Evolutionary conservation across 2,888 invertebrate species (phyloP), one percentile per base, ranked within the genome.

Genomic region (Lepeophtheirus nordmannii): DNA sequence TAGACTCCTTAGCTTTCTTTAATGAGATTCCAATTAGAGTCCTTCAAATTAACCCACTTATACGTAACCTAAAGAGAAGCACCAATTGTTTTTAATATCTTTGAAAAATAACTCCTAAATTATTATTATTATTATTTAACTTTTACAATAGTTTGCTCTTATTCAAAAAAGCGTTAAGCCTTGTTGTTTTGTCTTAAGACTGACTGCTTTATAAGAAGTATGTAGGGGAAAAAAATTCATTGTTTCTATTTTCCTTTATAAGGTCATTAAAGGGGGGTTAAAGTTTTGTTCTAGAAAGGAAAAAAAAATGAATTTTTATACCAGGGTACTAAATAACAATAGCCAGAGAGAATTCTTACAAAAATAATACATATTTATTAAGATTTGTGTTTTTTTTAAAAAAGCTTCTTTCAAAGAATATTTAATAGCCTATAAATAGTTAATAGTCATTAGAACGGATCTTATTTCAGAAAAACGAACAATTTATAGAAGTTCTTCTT

Each of bases 21-120:
- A 46, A 46, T 46, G 53, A 46, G 53, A 46, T 46, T 46, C 53
- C 53, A 46, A 46, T 46, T 46, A 46, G 53, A 46, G 53, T 5
- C n/a, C 53, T 46, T 46, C 53, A 46, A 46, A 8, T 46, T 46
- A 46, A 46, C 53, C 53, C 53, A 14, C 53, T 46, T 17, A n/a
- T 46, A n/a, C 2, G 30, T 30, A 30, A 30, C 30, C 8, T 17
- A 46, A 46, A 46, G 53, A 46, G 53, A 5, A 46, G 14, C 30
- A 30, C 17, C 53, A 46, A 46, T 46, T 46, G 53, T 46, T 46
- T 46, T 17, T 46, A n/a, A 46, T 46, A 46, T 46, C 53, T 46
- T 17, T 46, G n/a, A 46, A 46, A 46, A 17, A 46, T n/a, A 46
- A 30, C 30, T 30, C 30, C 53, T n/a, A 46, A 46, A 46, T 14